These are phyloP conservation scores for Lagopus muta DNA, from an alignment of 2,113 vertebrate species.

Conservation along the genomic window DNA sequence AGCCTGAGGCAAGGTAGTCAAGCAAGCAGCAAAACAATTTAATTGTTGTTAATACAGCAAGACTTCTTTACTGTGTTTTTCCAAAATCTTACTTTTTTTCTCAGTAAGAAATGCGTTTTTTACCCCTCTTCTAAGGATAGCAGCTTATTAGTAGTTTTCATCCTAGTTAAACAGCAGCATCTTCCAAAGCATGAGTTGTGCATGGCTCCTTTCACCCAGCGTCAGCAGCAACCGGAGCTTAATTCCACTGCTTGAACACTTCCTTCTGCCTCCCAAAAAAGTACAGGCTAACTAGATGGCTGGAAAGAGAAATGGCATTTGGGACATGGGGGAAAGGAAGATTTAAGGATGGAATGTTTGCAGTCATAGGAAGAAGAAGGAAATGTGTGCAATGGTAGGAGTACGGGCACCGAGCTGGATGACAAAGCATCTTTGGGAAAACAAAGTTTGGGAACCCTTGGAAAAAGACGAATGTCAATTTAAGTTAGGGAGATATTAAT, in stretches of 20 bases:
- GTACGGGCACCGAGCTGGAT: neutral
- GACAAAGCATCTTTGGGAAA: slow-evolving; percentile 19
- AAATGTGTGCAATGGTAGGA: neutral
- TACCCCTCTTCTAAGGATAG: neutral
- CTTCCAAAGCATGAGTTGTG: neutral
- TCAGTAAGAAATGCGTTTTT: neutral
- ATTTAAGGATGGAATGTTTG: neutral
- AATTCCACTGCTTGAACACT: neutral
- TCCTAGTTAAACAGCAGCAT: neutral
- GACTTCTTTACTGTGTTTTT: neutral
- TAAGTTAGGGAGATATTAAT: slow-evolving; percentile 47
- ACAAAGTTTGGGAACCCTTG: slow-evolving; percentile 40
- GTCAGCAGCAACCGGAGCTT: neutral
- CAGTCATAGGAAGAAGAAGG: neutral
- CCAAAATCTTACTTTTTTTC: neutral
- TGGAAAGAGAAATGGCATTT: neutral
- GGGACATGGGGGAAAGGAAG: neutral
- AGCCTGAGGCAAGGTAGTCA: neutral
- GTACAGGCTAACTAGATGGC: neutral
- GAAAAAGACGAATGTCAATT: slow-evolving; percentile 22
- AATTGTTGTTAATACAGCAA: neutral
- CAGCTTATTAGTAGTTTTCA: neutral
- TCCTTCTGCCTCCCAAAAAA: neutral
- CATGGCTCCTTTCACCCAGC: neutral
- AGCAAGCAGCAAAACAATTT: neutral